phyloP scores from a whole-genome alignment of 2,113 vertebrate genomes.

The Parotia lawesii region DNA sequence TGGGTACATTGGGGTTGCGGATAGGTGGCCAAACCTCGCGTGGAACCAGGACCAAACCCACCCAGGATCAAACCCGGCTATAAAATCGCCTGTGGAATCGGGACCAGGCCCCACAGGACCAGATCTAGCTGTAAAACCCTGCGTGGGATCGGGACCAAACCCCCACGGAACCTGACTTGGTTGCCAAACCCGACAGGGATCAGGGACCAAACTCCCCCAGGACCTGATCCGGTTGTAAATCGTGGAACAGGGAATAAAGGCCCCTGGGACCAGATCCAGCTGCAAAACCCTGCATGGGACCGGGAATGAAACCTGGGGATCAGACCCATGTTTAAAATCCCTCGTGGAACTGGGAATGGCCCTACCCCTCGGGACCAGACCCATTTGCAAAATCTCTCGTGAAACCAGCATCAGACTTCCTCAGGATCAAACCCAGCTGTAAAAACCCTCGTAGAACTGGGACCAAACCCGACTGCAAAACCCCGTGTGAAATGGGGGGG shows the following conservation, averaged over 20 bases:
- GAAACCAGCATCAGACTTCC: not conserved
- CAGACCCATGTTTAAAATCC: not conserved
- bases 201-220: not conserved
- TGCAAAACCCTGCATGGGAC: not conserved
- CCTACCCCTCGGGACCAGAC: not conserved
- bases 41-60: not conserved
- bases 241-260: not conserved
- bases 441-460: rapidly evolving
- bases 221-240: not conserved
- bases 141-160: not conserved
- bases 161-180: not conserved
- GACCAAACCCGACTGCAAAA: not conserved
- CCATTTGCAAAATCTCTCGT: not conserved
- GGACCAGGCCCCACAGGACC: not conserved
- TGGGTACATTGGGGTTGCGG: not conserved
- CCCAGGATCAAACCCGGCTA: not conserved
- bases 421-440: not conserved
- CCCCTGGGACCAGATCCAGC: not conserved
- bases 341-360: not conserved
- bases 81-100: not conserved
- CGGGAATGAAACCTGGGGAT: not conserved
- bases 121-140: not conserved
- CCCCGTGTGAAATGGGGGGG: rapidly evolving
- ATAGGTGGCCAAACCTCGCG: not conserved
- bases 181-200: not conserved